Evolutionary conservation across 1,140 invertebrate species (phyloP).

Genomic region (Anthonomus grandis): DNA sequence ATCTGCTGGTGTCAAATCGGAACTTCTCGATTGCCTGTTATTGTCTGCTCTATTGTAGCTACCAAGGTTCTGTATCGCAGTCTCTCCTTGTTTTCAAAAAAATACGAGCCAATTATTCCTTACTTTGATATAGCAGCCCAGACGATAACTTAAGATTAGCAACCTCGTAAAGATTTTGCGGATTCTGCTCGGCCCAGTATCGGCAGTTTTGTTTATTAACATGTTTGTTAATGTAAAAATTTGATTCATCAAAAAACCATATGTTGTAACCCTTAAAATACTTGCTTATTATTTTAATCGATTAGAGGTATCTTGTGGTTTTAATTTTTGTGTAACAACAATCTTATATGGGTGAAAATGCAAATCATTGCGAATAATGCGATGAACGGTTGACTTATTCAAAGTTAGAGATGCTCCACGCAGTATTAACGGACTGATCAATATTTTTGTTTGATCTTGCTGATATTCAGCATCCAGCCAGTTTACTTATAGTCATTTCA

Average conservation of each 20-base stretch:
- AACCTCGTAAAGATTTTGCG: conserved; percentile 1
- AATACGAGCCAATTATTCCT: conserved; percentile 1
- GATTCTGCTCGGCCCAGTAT: conserved; percentile 21
- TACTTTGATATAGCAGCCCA: conserved; percentile 1
- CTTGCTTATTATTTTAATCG: conserved; percentile 11
- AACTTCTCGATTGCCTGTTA: not conserved
- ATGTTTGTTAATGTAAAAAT: conserved; percentile 18
- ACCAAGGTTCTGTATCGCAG: not conserved
- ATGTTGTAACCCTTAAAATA: conserved; percentile 22
- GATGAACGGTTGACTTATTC: not conserved
- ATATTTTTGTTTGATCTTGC: not conserved
- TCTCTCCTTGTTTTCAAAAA: not conserved
- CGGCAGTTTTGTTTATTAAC: conserved; percentile 23
- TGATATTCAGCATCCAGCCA: not conserved
- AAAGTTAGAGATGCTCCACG: not conserved
- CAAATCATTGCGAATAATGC: conserved; percentile 1
- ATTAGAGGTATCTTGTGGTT: conserved; percentile 17
- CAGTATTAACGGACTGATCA: not conserved
- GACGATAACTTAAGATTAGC: conserved; percentile 5
- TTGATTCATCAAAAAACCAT: conserved; percentile 24
- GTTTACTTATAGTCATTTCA: not conserved
- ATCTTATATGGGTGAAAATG: conserved; percentile 25
- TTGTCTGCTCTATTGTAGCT: not conserved
- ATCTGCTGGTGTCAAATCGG: no score
- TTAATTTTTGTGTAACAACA: conserved; percentile 23